Conservation (phyloP, 2,888 invertebrate genomes). For the Oscheius onirici region DNA sequence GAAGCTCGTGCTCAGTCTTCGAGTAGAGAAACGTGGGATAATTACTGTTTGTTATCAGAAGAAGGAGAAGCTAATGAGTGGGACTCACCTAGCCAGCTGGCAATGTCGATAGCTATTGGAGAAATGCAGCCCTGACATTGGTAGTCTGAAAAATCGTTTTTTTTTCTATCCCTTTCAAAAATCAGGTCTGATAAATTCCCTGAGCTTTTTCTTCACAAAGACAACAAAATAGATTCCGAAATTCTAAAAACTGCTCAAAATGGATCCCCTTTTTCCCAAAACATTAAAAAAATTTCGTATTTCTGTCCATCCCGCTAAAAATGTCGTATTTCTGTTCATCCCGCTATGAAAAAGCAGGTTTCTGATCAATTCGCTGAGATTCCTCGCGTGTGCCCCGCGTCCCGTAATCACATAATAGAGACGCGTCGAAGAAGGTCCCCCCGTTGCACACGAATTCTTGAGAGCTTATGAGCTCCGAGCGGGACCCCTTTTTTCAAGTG, state of each 20-base stretch:
- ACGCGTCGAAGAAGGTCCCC: neutral
- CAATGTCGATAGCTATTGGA: slow-evolving; percentile 68
- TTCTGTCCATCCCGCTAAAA: too few species aligned
- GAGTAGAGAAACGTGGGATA: too few species aligned
- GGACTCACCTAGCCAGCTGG: slow-evolving; percentile 68
- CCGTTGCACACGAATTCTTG: neutral
- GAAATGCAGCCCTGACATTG: slow-evolving; percentile 68
- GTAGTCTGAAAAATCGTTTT: slow-evolving; percentile 58
- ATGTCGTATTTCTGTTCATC: too few species aligned
- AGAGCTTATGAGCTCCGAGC: too few species aligned
- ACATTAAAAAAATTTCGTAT: too few species aligned
- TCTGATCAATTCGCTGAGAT: slow-evolving; percentile 32
- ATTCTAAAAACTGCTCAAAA: too few species aligned
- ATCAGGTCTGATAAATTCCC: neutral
- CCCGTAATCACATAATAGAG: slow-evolving; percentile 38
- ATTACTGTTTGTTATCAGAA: too few species aligned
- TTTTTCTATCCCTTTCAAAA: neutral
- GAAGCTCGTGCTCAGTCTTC: neutral
- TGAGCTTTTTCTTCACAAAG: too few species aligned
- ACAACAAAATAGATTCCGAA: too few species aligned
- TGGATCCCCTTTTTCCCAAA: too few species aligned
- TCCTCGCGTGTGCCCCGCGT: slow-evolving; percentile 22
- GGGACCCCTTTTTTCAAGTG: too few species aligned
- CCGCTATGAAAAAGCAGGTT: slow-evolving; percentile 7
- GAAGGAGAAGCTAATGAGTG: too few species aligned